Evolutionary conservation across 1,140 invertebrate genomes (phyloP).

Genomic region (Drosophila murphyi): DNA sequence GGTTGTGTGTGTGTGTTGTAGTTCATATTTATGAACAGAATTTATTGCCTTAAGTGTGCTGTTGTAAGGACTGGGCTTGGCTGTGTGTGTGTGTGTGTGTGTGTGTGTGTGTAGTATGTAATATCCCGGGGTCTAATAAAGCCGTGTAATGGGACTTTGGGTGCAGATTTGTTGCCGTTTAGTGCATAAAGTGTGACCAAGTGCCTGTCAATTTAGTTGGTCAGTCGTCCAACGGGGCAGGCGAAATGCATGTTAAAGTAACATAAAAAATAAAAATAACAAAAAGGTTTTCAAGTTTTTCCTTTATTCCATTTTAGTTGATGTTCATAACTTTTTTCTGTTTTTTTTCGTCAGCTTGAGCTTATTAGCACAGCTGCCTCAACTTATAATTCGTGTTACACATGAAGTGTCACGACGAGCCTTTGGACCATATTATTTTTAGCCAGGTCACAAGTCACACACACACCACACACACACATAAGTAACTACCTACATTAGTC

Average conservation of each 20-base stretch:
- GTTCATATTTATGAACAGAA: slow-evolving; percentile 66
- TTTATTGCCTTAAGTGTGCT: slow-evolving; percentile 48
- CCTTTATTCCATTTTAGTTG: too few species aligned
- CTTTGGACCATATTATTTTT: neutral
- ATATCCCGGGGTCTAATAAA: slow-evolving; percentile 44
- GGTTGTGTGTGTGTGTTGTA: slow-evolving; percentile 17
- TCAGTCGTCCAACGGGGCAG: slow-evolving; percentile 25
- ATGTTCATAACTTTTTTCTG: neutral
- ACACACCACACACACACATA: neutral
- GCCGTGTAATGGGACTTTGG: slow-evolving; percentile 45
- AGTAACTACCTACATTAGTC: slow-evolving; percentile 1
- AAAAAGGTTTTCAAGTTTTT: neutral
- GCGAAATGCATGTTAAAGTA: neutral
- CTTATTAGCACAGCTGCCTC: too few species aligned
- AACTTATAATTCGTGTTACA: too few species aligned
- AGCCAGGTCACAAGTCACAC: neutral
- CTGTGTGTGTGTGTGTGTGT: neutral
- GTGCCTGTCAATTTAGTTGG: slow-evolving; percentile 33
- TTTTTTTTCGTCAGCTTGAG: neutral
- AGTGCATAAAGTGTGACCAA: slow-evolving; percentile 47
- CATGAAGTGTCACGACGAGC: neutral
- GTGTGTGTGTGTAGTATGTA: slow-evolving; percentile 1
- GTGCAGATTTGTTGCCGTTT: slow-evolving; percentile 46
- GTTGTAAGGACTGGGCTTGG: neutral
- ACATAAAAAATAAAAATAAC: neutral